Evolutionary conservation across 2,888 invertebrate genomes (phyloP).

Genomic region (Hylaea fasciaria): DNA sequence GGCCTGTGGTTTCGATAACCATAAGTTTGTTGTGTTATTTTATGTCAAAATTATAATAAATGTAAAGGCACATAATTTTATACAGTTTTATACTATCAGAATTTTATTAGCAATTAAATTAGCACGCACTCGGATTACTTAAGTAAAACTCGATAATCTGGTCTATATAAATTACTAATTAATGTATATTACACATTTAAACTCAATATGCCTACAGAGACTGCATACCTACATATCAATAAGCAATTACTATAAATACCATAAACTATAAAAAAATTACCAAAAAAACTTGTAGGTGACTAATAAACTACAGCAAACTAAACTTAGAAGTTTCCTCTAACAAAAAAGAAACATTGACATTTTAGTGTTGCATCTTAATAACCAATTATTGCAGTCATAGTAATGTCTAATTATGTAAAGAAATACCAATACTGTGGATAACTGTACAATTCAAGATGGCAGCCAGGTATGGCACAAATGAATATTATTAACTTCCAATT

Average conservation of each 20-base stretch:
- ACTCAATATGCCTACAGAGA: neutral
- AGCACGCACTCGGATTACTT: conserved; percentile 24
- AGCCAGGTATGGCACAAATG: conserved; percentile 37
- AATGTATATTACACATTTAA: neutral
- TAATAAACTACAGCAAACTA: conserved; percentile 44
- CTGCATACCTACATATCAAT: neutral
- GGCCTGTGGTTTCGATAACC: too few species aligned
- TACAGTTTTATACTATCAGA: neutral
- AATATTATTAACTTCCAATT: conserved; percentile 35
- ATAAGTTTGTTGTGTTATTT: too few species aligned
- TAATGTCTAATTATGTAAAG: conserved; percentile 39
- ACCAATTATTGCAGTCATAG: conserved; percentile 51
- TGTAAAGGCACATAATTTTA: too few species aligned
- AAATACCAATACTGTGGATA: conserved; percentile 41
- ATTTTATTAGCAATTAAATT: neutral
- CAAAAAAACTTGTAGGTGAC: conserved; percentile 44
- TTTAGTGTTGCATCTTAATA: conserved; percentile 44
- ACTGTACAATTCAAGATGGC: conserved; percentile 42
- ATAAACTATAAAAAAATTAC: conserved; percentile 45
- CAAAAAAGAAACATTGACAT: conserved; percentile 29
- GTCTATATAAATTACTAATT: conserved; percentile 7
- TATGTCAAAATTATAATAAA: too few species aligned
- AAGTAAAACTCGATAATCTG: conserved; percentile 30
- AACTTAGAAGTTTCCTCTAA: conserved; percentile 25
- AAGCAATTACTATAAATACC: conserved; percentile 45